Base-by-base conservation (phyloP, 2,797 vertebrate species). In the Sebastes taczanowskii region DNA sequence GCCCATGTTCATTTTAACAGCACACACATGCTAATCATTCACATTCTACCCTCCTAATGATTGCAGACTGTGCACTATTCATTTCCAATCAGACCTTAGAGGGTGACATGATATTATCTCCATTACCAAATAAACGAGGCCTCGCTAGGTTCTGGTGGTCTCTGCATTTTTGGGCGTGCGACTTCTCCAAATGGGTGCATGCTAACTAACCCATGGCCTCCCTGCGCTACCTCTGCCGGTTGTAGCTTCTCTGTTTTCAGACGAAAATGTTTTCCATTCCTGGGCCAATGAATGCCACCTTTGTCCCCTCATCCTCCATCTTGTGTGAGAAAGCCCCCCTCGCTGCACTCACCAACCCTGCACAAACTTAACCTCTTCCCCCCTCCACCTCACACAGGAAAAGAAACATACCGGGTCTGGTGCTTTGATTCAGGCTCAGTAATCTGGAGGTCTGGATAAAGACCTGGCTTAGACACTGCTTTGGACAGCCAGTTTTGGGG, bases 251-350 rank as follows among this genome's bases (percentile, higher is more conserved):
- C 94, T 94, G 93, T 94, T 94, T 95, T 95, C 93, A 94, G 90
- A 86, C 89, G 84, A 95, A 95, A 96, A 96, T 95, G 94, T 95
- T 96, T 96, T 96, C 94, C 95, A 96, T 96, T 96, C 96, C 96
- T 96, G 88, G 91, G 94, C 91, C 92, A 90, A 95, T 96, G 95
- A 96, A 96, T 96, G 95, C 95, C 94, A 96, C 93, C 96, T 96
- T 96, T 96, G 95, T 96, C 94, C 95, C 94, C 90, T 90, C 94
- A 92, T 90, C 93, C 87, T 94, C 93, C 94, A 93, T 95, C 93
- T 95, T 95, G 91, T 93, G 91, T 95, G 94, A 94, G 90, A 95
- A 95, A 91, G 87, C 93, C 94, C 95, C 94, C 90, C 94, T 89
- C 77, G 70, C 93, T 91, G 81, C 89, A 86, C 88, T 87, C 92